Base-by-base conservation (phyloP, 2,113 vertebrate genomes). In the Circaetus gallicus region DNA sequence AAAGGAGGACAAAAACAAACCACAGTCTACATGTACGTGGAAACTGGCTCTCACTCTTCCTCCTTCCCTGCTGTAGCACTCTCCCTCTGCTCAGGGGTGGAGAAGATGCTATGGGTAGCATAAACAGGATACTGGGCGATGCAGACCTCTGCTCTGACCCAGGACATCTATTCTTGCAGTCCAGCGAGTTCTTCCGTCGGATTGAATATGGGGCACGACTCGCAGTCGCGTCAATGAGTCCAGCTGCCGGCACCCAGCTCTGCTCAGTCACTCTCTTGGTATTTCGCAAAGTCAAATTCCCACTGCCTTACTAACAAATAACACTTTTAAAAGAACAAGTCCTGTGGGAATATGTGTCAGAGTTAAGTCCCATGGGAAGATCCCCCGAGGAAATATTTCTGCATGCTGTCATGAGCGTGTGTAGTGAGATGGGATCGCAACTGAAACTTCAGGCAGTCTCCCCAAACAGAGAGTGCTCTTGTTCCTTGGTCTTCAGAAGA, bases 291-390 rank as follows among this genome's bases (percentile, higher is more conserved):
- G 71, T 43, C 61, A 5, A 43, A 7, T 67, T 73, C 82, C 85
- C 80, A 15, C 79, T 82, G 73, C 45, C 84, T 93, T 45, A 9
- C 77, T 42, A 49, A 28, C 81, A 69, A 58, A 16, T 29, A 45
- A 25, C 7, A 0, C 62, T 42, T 65, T 56, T 38, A 77, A 24
- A 80, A 42, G 76, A 87, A 45, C 13, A 2, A 50, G 58, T 61
- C 72, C 91, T 86, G 28, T 96, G 96, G 96, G 97, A 96, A 86
- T 17, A 72, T 47, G n/a, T 59, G 92, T 66, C 70, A 72, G 95
- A 92, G 92, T n/a, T 18, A 77, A 92, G 96, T 97, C 96, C 95
- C 93, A 93, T 47, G 96, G 96, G 96, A 97, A 96, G 93, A 92
- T 96, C 52, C 95, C 97, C 97, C 4, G 61, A 72, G 97, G 97